Evolutionary conservation across 2,113 vertebrate genomes (phyloP).

Genomic region (Epinephelus fuscoguttatus): DNA sequence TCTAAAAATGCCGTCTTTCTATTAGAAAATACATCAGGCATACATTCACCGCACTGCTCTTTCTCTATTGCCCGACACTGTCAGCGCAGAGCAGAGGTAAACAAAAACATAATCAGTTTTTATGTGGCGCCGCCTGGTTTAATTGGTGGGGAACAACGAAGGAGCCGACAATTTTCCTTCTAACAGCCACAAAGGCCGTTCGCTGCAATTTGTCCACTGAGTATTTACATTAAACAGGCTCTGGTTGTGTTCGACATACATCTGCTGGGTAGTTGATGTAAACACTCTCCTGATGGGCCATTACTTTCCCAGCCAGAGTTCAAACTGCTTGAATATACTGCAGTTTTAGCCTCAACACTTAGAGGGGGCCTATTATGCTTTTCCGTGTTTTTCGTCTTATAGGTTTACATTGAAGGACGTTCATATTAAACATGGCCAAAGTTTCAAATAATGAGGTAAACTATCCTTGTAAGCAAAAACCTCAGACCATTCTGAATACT

Average conservation of each 20-base stretch:
- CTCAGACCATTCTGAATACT: no score
- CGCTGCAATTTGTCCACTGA: neutral
- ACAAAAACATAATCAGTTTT: conserved; percentile 18
- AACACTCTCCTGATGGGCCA: no score
- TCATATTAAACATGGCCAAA: no score
- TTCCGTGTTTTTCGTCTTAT: no score
- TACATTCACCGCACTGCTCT: neutral
- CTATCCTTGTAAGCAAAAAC: no score
- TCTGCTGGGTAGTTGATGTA: neutral
- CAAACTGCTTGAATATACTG: neutral
- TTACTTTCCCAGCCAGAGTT: neutral
- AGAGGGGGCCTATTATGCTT: no score
- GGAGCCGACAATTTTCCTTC: neutral
- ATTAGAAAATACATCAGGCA: neutral
- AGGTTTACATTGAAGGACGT: no score
- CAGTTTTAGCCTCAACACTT: neutral
- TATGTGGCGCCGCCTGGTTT: neutral
- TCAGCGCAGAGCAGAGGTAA: conserved; percentile 11
- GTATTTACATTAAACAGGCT: conserved; percentile 3
- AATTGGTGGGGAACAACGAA: conserved; percentile 26
- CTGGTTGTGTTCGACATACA: neutral
- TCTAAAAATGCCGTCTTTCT: conserved; percentile 12
- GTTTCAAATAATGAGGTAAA: no score
- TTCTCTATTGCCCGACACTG: neutral
- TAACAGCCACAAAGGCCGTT: conserved; percentile 5